A percentile compares a stretch with the other conserved stretches of the same genome.
phyloP scores from a whole-genome alignment of 2,797 vertebrate genomes.

The Argentina silus region DNA sequence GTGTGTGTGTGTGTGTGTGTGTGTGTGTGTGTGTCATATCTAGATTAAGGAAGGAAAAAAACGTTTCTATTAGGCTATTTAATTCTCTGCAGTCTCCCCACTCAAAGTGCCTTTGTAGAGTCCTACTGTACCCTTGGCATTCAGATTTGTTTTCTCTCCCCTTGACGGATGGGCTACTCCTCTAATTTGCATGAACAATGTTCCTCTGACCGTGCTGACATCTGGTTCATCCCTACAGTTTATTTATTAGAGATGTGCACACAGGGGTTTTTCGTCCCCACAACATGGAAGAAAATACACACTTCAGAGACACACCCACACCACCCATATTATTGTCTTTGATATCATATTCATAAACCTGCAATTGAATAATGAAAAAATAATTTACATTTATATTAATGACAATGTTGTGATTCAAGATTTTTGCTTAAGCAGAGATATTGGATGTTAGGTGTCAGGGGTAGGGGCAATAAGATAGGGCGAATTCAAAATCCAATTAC shows the following conservation, averaged over 20 bases:
- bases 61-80: slow-evolving; percentile 30
- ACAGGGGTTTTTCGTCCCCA: slow-evolving; percentile 24
- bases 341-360: slow-evolving; percentile 62
- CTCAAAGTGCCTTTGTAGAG: slow-evolving; percentile 47
- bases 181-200: slow-evolving; percentile 76
- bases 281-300: neutral
- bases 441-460: slow-evolving; percentile 29
- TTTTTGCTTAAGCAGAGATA: slow-evolving; percentile 32
- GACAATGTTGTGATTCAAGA: slow-evolving; percentile 37
- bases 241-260: slow-evolving; percentile 58
- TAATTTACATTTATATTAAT: slow-evolving; percentile 57
- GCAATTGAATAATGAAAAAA: slow-evolving; percentile 50
- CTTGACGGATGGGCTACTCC: slow-evolving; percentile 66
- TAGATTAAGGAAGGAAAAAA: neutral
- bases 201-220: slow-evolving; percentile 66
- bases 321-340: slow-evolving; percentile 47
- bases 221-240: slow-evolving; percentile 62
- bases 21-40: neutral
- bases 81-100: slow-evolving; percentile 27
- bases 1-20: too few relatives aligned
- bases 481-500: slow-evolving; percentile 21
- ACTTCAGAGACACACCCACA: neutral
- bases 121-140: slow-evolving; percentile 26
- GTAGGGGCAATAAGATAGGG: slow-evolving; percentile 18
- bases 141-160: slow-evolving; percentile 45